Evolutionary conservation across 2,888 invertebrate species (phyloP).

Genomic region (Diadegma fenestrale): DNA sequence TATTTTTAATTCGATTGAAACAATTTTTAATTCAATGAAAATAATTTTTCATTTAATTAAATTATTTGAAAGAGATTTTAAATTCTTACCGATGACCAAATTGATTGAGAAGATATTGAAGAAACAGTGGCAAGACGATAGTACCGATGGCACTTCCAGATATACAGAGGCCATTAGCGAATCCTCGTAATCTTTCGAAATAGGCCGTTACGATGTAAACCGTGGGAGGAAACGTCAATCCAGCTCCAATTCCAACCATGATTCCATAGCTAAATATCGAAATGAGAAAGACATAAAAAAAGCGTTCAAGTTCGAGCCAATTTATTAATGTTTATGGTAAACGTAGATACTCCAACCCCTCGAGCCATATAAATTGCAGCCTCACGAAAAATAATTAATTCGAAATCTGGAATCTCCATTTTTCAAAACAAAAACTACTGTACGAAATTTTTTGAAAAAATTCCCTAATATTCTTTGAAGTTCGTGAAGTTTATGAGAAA

Average conservation of each 20-base stretch:
- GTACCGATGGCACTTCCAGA: conserved; percentile 95
- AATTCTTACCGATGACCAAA: conserved; percentile 90
- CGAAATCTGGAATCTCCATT: no score
- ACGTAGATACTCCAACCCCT: conserved; percentile 17
- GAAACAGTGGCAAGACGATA: conserved; percentile 92
- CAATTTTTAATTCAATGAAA: no score
- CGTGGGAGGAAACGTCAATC: conserved; percentile 94
- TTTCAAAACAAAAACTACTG: no score
- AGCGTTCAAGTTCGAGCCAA: conserved; percentile 11
- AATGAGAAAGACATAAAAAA: conserved; percentile 25
- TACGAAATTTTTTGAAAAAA: no score
- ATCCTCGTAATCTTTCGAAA: conserved; percentile 91
- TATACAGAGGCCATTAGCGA: conserved; percentile 95
- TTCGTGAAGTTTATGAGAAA: no score
- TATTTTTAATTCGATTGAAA: no score
- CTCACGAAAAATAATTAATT: no score
- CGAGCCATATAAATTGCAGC: no score
- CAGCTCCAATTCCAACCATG: conserved; percentile 94
- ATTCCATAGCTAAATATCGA: conserved; percentile 89
- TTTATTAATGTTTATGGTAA: conserved; percentile 36
- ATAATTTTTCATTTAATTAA: no score
- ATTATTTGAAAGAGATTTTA: no score
- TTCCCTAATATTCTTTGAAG: no score
- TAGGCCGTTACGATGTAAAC: conserved; percentile 95
- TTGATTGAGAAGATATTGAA: conserved; percentile 90